A percentile compares a stretch with the other conserved stretches of the same genome.
Conservation (phyloP, 1,140 invertebrate species). For the Stenopsyche tienmushanensis region DNA sequence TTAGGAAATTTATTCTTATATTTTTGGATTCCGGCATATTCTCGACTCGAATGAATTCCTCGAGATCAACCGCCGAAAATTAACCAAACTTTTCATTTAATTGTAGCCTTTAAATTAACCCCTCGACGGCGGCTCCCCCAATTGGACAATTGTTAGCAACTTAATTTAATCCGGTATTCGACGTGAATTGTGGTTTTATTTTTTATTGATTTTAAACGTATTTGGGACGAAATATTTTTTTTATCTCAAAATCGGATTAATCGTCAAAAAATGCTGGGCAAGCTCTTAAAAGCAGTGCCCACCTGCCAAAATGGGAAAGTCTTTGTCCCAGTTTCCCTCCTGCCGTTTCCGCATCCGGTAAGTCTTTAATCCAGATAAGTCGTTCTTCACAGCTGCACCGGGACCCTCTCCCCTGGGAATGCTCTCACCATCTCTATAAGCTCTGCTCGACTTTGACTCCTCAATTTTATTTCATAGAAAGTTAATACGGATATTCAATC, state of each 20-base stretch:
- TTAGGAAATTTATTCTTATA: slow-evolving; percentile 17
- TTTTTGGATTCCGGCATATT: background rate
- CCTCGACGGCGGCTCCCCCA: no score
- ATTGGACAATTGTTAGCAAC: no score
- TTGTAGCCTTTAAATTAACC: no score
- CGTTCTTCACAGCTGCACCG: slow-evolving; percentile 22
- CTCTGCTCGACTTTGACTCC: background rate
- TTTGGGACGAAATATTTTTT: no score
- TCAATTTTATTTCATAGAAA: slow-evolving; percentile 21
- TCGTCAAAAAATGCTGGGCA: background rate
- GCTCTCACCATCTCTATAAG: background rate
- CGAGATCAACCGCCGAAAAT: background rate
- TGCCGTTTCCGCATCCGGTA: slow-evolving; percentile 26
- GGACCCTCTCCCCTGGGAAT: background rate
- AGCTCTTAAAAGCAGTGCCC: background rate
- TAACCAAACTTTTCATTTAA: no score
- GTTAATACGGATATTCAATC: slow-evolving; percentile 29
- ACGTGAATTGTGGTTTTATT: no score
- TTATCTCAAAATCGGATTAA: background rate
- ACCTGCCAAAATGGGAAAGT: slow-evolving; percentile 20
- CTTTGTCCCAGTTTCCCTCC: slow-evolving; percentile 18
- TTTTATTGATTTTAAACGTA: no score
- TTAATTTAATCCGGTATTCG: no score
- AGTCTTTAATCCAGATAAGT: slow-evolving; percentile 40
- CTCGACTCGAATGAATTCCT: background rate